Evolutionary conservation across 1,140 invertebrate genomes (phyloP).

Genomic region (Sipha flava): DNA sequence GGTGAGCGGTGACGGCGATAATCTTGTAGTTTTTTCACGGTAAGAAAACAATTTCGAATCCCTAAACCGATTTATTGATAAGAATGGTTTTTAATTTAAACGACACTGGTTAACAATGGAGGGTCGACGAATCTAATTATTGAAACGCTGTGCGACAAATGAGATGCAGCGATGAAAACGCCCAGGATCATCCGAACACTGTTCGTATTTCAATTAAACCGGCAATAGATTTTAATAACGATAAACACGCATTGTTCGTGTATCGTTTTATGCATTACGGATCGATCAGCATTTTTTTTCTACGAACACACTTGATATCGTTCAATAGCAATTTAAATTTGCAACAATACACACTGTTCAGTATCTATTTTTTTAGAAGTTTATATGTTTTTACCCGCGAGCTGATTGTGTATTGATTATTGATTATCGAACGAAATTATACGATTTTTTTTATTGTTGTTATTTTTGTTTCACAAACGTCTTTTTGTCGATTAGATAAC

Average conservation of each 20-base stretch:
- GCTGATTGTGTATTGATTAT: too few relatives aligned
- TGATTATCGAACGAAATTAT: too few relatives aligned
- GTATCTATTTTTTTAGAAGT: too few relatives aligned
- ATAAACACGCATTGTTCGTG: neutral
- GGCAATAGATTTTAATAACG: neutral
- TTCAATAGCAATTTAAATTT: too few relatives aligned
- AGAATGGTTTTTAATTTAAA: conserved; percentile 30
- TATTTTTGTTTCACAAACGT: too few relatives aligned
- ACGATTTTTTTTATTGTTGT: too few relatives aligned
- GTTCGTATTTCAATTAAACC: neutral
- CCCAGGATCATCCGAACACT: neutral
- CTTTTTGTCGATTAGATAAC: too few relatives aligned
- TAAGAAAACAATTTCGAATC: conserved; percentile 22
- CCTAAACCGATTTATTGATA: conserved; percentile 31
- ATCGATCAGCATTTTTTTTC: too few relatives aligned
- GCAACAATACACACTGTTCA: too few relatives aligned
- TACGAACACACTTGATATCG: too few relatives aligned
- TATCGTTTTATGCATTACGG: neutral
- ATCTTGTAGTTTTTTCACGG: conserved; percentile 23
- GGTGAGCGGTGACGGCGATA: neutral
- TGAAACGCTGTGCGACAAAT: neutral
- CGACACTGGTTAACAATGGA: conserved; percentile 22
- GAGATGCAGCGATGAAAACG: neutral
- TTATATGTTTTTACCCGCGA: too few relatives aligned
- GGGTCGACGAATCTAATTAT: conserved; percentile 17